Conservation (phyloP, 2,797 vertebrate genomes). For the Harpagifer antarcticus region DNA sequence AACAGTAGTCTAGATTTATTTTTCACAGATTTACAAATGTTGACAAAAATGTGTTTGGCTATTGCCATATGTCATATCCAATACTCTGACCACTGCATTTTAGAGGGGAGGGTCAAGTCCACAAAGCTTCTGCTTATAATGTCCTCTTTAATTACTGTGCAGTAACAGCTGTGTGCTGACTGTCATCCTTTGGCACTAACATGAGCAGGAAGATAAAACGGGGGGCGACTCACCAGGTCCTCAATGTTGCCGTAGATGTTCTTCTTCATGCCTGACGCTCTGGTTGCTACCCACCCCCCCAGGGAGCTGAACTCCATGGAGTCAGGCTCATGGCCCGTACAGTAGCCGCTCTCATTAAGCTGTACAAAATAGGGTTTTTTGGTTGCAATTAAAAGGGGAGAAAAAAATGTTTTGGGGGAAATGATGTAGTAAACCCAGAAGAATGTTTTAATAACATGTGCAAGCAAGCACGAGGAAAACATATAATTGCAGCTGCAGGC, state of each 20-base stretch:
- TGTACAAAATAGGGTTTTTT: conserved; percentile 59
- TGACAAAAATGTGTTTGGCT: background rate
- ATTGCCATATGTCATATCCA: background rate
- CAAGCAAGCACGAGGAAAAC: conserved; percentile 29
- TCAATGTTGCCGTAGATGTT: conserved; percentile 99
- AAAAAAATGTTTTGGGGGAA: conserved; percentile 40
- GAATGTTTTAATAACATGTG: conserved; percentile 69
- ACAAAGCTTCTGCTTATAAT: conserved; percentile 41
- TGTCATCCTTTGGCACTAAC: conserved; percentile 39
- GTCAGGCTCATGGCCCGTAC: conserved; percentile 98
- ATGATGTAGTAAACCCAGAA: conserved; percentile 56
- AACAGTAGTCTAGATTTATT: background rate
- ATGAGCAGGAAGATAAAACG: conserved; percentile 11
- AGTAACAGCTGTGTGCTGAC: conserved; percentile 16
- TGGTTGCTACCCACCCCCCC: conserved; percentile 98
- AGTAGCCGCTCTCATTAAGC: conserved; percentile 97
- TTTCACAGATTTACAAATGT: conserved; percentile 11
- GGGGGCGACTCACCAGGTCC: conserved; percentile 90
- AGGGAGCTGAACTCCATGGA: conserved; percentile 99
- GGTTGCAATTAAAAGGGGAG: conserved; percentile 25
- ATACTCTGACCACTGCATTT: conserved; percentile 2
- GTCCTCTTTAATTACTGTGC: conserved; percentile 32
- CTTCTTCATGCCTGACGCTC: conserved; percentile 99
- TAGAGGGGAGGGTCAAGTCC: conserved; percentile 22
- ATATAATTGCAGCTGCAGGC: conserved; percentile 54